Percentiles rank a stretch among this genome's conserved stretches.
phyloP scores from a whole-genome alignment of 2,113 vertebrate genomes.

The Syngnathus floridae region DNA sequence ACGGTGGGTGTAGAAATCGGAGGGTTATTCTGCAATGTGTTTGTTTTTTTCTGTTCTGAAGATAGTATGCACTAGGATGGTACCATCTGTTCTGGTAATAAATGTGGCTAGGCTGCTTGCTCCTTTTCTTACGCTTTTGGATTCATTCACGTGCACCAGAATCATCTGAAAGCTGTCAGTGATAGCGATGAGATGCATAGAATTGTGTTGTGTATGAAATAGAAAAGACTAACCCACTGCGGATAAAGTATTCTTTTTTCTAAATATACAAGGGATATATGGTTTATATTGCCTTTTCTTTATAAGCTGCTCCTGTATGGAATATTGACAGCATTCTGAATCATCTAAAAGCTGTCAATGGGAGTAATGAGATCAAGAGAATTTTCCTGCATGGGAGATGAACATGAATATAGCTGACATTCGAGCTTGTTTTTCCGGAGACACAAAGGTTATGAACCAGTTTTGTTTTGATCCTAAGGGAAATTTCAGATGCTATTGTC shows the following conservation, averaged over 20 bases:
- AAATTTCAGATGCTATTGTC: no score
- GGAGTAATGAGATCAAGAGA: not conserved
- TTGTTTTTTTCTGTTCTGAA: not conserved
- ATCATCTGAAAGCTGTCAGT: not conserved
- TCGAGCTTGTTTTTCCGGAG: not conserved
- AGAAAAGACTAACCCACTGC: not conserved
- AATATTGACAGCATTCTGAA: not conserved
- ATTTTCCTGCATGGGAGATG: not conserved
- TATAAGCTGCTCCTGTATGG: not conserved
- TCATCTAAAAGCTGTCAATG: slow-evolving; percentile 1
- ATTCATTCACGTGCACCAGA: not conserved
- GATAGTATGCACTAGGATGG: not conserved
- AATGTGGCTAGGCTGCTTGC: not conserved
- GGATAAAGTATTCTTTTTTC: not conserved
- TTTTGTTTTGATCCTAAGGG: no score
- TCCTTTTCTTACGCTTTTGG: not conserved
- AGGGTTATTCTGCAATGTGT: not conserved
- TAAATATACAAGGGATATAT: not conserved
- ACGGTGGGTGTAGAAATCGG: not conserved
- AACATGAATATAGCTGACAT: not conserved
- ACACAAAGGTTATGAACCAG: not conserved
- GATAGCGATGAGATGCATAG: not conserved
- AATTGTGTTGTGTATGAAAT: not conserved
- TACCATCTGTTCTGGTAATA: not conserved
- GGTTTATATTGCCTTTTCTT: not conserved